Evolutionary conservation across 2,888 invertebrate species (phyloP).

Genomic region (Drosophila rubida): DNA sequence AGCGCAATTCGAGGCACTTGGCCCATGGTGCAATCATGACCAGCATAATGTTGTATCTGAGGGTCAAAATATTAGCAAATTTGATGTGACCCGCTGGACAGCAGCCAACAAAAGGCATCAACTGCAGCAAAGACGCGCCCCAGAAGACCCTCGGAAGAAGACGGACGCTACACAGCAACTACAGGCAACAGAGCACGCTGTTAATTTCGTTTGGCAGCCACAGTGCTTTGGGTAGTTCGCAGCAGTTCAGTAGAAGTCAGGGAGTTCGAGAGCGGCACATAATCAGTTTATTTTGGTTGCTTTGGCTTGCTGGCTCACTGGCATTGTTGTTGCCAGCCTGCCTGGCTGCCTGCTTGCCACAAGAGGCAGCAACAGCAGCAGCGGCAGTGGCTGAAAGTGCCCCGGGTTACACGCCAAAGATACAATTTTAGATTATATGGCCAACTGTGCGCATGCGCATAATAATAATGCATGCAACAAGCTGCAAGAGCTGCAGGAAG

Average conservation of each 20-base stretch:
- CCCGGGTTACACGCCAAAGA: constrained; percentile 84
- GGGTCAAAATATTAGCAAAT: constrained; percentile 79
- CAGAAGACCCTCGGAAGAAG: constrained; percentile 18
- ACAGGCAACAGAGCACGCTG: constrained; percentile 40
- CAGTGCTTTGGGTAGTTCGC: not conserved
- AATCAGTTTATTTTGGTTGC: constrained; percentile 76
- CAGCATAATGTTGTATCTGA: constrained; percentile 56
- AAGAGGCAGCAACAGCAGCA: constrained; percentile 26
- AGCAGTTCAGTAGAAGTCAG: constrained; percentile 9
- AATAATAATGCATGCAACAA: constrained; percentile 81
- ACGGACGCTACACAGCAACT: not conserved
- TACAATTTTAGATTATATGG: constrained; percentile 83
- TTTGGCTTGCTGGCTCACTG: constrained; percentile 23
- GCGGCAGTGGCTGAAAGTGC: constrained; percentile 68
- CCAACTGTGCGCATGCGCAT: constrained; percentile 83
- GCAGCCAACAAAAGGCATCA: constrained; percentile 28
- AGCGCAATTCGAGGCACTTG: not conserved
- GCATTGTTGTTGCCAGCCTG: constrained; percentile 26
- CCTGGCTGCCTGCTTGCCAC: constrained; percentile 15
- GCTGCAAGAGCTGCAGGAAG: constrained; percentile 50
- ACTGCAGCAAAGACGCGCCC: constrained; percentile 13
- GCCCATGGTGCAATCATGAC: constrained; percentile 60
- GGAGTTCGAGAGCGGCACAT: constrained; percentile 62
- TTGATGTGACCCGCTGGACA: constrained; percentile 67
- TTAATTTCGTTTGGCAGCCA: constrained; percentile 61